These are phyloP conservation scores for Melanostigma gelatinosum DNA, from an alignment of 2,113 vertebrate genomes.

Conservation along the genomic window DNA sequence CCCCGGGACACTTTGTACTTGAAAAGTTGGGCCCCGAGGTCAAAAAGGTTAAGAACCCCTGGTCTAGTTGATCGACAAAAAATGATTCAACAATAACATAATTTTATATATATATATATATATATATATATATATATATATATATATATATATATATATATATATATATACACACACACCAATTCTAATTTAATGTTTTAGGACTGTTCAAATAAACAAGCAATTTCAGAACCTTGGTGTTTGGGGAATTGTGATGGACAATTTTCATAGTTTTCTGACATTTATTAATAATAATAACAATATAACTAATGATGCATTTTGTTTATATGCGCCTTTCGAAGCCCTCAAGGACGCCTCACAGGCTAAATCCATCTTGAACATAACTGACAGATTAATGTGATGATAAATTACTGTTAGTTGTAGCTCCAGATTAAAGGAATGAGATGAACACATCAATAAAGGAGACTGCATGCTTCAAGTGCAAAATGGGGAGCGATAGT, in stretches of 20 bases:
- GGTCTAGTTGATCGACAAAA: not conserved
- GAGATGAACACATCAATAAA: not conserved
- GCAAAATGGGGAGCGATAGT: not conserved
- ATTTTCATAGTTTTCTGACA: too few species aligned
- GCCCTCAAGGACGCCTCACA: too few species aligned
- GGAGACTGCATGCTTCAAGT: not conserved
- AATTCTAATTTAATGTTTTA: not conserved
- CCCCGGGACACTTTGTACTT: too few species aligned
- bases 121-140: not conserved
- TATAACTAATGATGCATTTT: too few species aligned
- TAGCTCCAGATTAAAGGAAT: not conserved
- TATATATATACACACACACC: not conserved
- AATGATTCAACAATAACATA: not conserved
- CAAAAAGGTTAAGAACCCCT: too few species aligned
- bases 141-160: not conserved
- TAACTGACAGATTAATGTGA: not conserved
- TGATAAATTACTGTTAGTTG: not conserved
- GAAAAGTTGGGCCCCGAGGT: too few species aligned
- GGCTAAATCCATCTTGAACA: not conserved
- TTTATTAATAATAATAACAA: too few species aligned
- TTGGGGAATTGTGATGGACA: too few species aligned
- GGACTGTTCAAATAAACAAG: not conserved
- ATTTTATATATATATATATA: not conserved
- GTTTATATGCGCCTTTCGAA: too few species aligned
- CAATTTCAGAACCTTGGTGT: too few species aligned